Base-by-base conservation (phyloP, 2,888 invertebrate species). In the Microplitis manilae region DNA sequence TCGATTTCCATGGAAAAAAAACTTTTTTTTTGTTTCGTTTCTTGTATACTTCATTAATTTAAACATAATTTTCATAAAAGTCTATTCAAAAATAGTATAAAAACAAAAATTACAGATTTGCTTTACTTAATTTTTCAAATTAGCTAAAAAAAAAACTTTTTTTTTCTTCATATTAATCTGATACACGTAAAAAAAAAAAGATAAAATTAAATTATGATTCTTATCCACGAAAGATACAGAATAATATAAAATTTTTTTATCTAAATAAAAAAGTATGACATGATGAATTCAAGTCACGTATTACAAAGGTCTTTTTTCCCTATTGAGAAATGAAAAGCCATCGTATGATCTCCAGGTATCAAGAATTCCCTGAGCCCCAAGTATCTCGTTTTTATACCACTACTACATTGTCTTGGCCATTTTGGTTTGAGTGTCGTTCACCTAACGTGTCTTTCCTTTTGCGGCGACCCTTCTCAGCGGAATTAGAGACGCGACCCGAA, bases 331-430 rank as follows among this genome's bases (percentile, higher is more conserved):
- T 15, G 39, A 40, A 72, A 64, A 72, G 39, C 61, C 38, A 72
- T 30, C 30, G 30, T 30, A 41, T 64, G 8, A 39, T 68, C 39
- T 62, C 41, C 64, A 60, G 39, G 30, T 61, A 72, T 72, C 64
- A 62, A 72, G 72, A 72, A 72, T 72, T 64, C 72, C 38, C 72
- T 5, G 72, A 64, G 72, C 64, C 4, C 30, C 30, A 72, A 9
- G 13, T 50, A 8, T n/a, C 0, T 60, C 17, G 5, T 41, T 40
- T 39, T 39, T 62, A 65, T 64, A 38, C 13, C 39, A 30, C 30
- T 30, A 30, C 41, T 8, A 30, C 8, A 61, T 17, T 72, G 38
- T 72, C 30, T 60, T 50, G 9, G 30, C 38, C 30, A 65, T 73
- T 73, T 65, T 61, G 15, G 30, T 6, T 61, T 40, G 59, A n/a